A percentile compares a stretch with the other conserved stretches of the same genome.
Conservation (phyloP, 2,888 invertebrate species). For the Drosophila percnosoma region DNA sequence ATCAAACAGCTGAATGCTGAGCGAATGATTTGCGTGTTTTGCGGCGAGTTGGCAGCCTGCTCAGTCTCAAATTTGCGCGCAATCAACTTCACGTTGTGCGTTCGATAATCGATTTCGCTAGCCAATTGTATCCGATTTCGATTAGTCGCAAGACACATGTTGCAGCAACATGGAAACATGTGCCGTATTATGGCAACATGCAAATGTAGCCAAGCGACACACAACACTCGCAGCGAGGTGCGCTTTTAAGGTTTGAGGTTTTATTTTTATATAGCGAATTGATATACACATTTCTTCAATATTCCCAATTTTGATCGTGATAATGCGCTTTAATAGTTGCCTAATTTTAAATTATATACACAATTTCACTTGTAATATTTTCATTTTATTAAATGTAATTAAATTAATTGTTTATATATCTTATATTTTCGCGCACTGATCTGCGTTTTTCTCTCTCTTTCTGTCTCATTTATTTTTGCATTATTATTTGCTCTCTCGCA, state of each 20-base stretch:
- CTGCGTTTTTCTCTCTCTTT: constrained; percentile 21
- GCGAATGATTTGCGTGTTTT: constrained; percentile 2
- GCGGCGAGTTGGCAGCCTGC: constrained; percentile 25
- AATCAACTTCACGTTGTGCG: constrained; percentile 38
- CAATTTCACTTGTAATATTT: neutral
- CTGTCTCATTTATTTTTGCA: constrained; percentile 2
- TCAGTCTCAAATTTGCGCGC: constrained; percentile 4
- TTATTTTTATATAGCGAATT: neutral
- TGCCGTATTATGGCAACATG: constrained; percentile 24
- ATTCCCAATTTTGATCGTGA: neutral
- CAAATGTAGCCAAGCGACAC: constrained; percentile 19
- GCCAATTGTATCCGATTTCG: neutral
- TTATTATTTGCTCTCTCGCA: constrained; percentile 12
- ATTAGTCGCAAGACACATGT: constrained; percentile 30
- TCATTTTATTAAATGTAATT: neutral
- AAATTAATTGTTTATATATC: neutral
- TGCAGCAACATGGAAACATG: constrained; percentile 21
- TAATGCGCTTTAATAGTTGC: neutral
- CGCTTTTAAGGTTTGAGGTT: constrained; percentile 12
- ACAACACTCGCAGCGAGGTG: constrained; percentile 29
- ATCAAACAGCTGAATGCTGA: constrained; percentile 54
- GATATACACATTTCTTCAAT: neutral
- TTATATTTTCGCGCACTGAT: constrained; percentile 1
- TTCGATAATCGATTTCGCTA: neutral
- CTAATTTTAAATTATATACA: neutral